Percentiles rank a stretch among this genome's conserved stretches.
phyloP scores from a whole-genome alignment of 92 coral and sea anemone species.

The Siderastrea radians region DNA sequence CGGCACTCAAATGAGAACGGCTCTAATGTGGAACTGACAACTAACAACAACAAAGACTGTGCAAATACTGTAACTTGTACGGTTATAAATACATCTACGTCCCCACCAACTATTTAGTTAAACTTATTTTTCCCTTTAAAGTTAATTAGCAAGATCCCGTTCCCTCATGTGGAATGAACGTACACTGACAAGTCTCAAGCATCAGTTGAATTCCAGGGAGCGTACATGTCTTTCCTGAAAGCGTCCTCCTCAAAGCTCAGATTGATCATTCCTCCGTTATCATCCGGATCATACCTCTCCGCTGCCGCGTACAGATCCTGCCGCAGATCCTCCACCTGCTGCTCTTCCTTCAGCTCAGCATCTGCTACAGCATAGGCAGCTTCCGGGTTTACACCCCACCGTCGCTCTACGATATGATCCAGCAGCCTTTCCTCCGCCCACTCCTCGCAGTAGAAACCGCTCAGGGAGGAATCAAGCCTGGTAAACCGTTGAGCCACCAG shows the following conservation, averaged over 20 bases:
- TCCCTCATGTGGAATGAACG: neutral
- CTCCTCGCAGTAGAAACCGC: conserved; percentile 88
- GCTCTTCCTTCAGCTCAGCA: conserved; percentile 77
- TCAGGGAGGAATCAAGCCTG: conserved; percentile 80
- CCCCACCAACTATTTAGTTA: neutral
- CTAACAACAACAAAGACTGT: neutral
- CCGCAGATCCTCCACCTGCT: conserved; percentile 74
- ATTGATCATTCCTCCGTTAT: conserved; percentile 63
- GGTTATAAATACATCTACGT: neutral
- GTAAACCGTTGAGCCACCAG: conserved; percentile 74
- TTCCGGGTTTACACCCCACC: conserved; percentile 84
- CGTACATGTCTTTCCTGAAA: conserved; percentile 15
- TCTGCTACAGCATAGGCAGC: conserved; percentile 79
- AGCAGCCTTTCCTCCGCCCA: conserved; percentile 91
- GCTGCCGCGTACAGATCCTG: conserved; percentile 89
- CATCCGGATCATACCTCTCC: conserved; percentile 76
- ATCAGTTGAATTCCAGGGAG: conserved; percentile 81
- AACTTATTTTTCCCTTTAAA: neutral
- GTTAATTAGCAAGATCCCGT: neutral
- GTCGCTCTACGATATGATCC: conserved; percentile 85
- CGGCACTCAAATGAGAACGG: neutral
- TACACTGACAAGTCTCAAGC: conserved; percentile 58
- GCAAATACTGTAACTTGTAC: neutral
- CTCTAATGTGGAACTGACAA: neutral
- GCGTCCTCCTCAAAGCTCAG: conserved; percentile 74